Base-by-base conservation (phyloP, 2,797 vertebrate genomes). In the Chiroxiphia lanceolata region DNA sequence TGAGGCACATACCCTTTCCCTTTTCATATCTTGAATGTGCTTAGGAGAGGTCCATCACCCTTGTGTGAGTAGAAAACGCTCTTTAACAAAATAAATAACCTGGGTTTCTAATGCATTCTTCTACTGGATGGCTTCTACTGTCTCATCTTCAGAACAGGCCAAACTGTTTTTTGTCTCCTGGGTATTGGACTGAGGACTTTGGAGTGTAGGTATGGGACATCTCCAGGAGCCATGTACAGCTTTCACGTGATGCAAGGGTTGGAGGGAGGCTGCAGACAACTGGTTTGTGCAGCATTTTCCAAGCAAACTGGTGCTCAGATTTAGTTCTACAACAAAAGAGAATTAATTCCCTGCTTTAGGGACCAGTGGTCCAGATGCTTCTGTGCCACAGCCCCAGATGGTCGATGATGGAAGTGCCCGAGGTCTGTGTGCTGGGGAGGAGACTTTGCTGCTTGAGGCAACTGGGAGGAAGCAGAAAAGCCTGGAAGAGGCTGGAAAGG, bases 181-280 rank as follows among this genome's bases (percentile, higher is more conserved):
- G 64, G 48, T 69, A 45, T 44, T 65, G 21, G 68, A 29, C 5
- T 36, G 9, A 20, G 34, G 38, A 12, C 22, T 61, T 13, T 9
- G 34, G 38, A 42, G 13, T 27, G 15, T 0, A 42, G 79, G 2
- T 19, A 4, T 5, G 33, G 42, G 69, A 22, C 26, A 70, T 53
- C 34, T 67, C 4, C 31, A 33, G 47, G 5, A 51, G 54, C 4
- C 11, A 1, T 0, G 25, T 56, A 7, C 48, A 6, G 33, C 6
- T 76, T 16, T 44, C 19, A 33, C 2, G 1, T 1, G 51, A 3
- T 10, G 54, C 36, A 15, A 51, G 34, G 68, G 10, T 56, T 80
- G 89, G 25, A 42, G 42, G 34, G n/a, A 91, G 40, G 22, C 47
- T 36, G 19, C 5, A 34, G 38, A 3, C 36, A 38, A n/a, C 14